Evolutionary conservation across 2,797 vertebrate species (phyloP).

Genomic region (Parauchenoglanis ngamensis): DNA sequence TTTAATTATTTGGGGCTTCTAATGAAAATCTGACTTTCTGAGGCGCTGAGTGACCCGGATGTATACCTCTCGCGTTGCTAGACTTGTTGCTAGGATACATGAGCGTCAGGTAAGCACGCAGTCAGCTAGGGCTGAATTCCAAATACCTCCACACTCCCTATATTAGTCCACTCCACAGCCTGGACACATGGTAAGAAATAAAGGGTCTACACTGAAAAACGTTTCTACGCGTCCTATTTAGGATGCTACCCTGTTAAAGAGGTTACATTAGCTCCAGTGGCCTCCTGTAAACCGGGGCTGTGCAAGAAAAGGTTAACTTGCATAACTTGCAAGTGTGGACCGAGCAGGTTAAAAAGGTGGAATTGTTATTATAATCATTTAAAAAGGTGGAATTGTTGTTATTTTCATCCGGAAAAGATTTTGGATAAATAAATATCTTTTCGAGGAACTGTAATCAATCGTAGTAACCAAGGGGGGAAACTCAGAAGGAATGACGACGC

Average conservation of each 20-base stretch:
- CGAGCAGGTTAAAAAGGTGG: not conserved
- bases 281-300: not conserved
- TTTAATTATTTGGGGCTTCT: not conserved
- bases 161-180: not conserved
- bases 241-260: not conserved
- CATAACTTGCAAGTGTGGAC: not conserved
- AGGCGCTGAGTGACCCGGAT: constrained; percentile 5
- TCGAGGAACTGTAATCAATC: not conserved
- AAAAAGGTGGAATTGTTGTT: too few species aligned
- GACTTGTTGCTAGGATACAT: constrained; percentile 31
- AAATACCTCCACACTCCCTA: not conserved
- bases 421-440: not conserved
- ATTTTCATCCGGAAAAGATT: not conserved
- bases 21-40: not conserved
- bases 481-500: not conserved
- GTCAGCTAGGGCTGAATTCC: not conserved
- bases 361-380: not conserved
- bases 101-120: not conserved
- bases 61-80: constrained; percentile 28
- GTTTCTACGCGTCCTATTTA: not conserved
- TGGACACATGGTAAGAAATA: not conserved
- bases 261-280: not conserved
- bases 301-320: not conserved
- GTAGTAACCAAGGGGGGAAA: not conserved
- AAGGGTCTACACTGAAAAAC: not conserved